Percentiles rank a stretch among this genome's conserved stretches.
Conservation (phyloP, 2,797 vertebrate genomes). For the Chelmon rostratus region DNA sequence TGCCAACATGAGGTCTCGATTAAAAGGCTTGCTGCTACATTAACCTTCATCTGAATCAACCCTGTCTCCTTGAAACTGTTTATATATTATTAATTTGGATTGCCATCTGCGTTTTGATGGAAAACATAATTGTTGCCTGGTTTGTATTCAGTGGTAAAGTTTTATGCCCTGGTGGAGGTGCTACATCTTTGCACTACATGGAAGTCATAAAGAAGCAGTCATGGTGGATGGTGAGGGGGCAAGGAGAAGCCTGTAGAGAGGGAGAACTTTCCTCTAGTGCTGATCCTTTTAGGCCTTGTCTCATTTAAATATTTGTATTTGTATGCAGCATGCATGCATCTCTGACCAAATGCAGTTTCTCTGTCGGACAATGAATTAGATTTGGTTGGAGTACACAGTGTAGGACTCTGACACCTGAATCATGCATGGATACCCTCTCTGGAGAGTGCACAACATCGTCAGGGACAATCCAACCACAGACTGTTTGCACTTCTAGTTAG, state of each 20-base stretch:
- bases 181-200: too few species aligned
- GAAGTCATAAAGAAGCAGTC: too few species aligned
- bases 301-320: not conserved
- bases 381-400: not conserved
- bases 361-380: not conserved
- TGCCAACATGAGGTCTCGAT: not conserved
- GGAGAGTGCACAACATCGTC: too few species aligned
- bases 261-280: not conserved
- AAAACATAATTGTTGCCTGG: not conserved
- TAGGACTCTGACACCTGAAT: too few species aligned
- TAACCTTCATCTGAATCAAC: not conserved
- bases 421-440: not conserved
- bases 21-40: not conserved
- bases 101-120: not conserved
- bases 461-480: too few species aligned
- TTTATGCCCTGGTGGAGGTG: too few species aligned
- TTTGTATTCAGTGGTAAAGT: not conserved
- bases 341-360: not conserved
- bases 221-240: too few species aligned
- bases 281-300: not conserved
- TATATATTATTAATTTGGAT: not conserved
- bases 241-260: too few species aligned
- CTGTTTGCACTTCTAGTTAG: too few species aligned
- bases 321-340: not conserved
- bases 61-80: not conserved